Conservation (phyloP, 2,888 invertebrate species). For the Petrolisthes cinctipes region DNA sequence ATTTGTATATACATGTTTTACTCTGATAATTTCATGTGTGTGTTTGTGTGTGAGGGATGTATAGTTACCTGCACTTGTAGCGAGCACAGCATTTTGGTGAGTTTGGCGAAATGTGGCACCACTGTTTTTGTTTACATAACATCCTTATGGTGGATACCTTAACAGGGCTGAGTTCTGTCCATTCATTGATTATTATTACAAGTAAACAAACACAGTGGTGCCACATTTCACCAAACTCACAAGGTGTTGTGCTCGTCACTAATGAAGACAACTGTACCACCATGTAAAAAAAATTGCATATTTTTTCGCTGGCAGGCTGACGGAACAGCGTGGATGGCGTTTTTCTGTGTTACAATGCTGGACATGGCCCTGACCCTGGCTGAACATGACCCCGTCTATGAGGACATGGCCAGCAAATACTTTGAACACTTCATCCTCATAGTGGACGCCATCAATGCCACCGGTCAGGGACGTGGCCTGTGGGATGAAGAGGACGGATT, state of each 20-base stretch:
- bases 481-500: conserved; percentile 70
- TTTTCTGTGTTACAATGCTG: conserved; percentile 69
- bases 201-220: too few species aligned
- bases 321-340: conserved; percentile 71
- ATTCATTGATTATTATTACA: too few species aligned
- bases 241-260: too few species aligned
- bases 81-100: background rate
- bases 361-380: conserved; percentile 70
- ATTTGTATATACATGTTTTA: too few species aligned
- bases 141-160: too few species aligned
- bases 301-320: conserved; percentile 68
- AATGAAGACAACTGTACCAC: background rate
- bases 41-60: background rate
- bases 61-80: background rate
- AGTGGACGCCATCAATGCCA: conserved; percentile 69
- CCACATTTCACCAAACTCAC: too few species aligned
- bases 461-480: conserved; percentile 67
- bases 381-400: conserved; percentile 68
- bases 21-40: too few species aligned
- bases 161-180: too few species aligned
- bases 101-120: too few species aligned
- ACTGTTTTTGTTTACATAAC: too few species aligned
- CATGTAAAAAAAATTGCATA: background rate
- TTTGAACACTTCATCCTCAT: conserved; percentile 70
- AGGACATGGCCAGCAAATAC: conserved; percentile 70